Evolutionary conservation across 2,888 invertebrate species (phyloP).

Genomic region (Smittia aterrima): DNA sequence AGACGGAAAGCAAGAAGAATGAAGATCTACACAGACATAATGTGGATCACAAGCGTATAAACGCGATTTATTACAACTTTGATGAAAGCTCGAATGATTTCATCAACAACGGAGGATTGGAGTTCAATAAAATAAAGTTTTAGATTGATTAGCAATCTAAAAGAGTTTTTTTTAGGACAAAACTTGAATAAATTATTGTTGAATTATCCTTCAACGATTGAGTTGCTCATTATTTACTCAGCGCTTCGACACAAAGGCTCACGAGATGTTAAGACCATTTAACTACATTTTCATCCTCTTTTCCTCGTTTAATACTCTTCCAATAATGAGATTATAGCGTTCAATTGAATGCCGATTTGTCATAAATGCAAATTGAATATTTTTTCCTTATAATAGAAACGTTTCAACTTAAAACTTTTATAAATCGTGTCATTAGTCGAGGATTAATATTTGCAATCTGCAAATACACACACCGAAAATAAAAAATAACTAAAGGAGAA

Average conservation of each 20-base stretch:
- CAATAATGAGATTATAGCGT: constrained; percentile 30
- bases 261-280: constrained; percentile 9
- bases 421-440: constrained; percentile 39
- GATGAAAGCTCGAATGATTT: no score
- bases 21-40: constrained; percentile 20
- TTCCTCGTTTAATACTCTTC: neutral
- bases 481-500: constrained; percentile 9
- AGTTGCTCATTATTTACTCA: constrained; percentile 15
- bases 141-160: neutral
- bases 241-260: neutral
- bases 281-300: constrained; percentile 9
- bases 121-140: no score
- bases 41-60: constrained; percentile 36
- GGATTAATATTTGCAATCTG: constrained; percentile 25
- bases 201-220: no score
- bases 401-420: constrained; percentile 11
- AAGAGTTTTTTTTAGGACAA: no score
- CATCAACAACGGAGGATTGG: no score
- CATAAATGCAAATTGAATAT: constrained; percentile 37
- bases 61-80: neutral
- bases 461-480: neutral
- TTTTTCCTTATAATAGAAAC: constrained; percentile 11
- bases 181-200: no score
- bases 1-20: neutral
- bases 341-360: constrained; percentile 40